Base-by-base conservation (phyloP, 2,888 invertebrate genomes). In the Cosmia pyralina region DNA sequence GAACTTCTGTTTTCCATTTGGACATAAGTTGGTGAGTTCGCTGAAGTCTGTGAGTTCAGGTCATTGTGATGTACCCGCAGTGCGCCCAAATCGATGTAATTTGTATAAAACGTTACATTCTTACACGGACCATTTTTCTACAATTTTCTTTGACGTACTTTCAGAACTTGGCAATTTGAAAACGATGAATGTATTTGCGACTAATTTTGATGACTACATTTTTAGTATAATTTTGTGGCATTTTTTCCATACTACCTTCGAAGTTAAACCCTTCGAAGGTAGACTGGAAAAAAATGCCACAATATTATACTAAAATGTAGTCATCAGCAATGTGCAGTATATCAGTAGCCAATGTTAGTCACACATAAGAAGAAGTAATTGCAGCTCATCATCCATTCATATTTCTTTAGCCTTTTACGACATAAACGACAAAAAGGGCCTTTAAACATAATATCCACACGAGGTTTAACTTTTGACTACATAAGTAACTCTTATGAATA, bases 51-150 rank as follows among this genome's bases (percentile, higher is more conserved):
- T 77, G 60, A 75, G 82, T 83, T 81, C 81, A 72, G 79, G 86
- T 85, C 85, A 86, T 85, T 85, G 86, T 86, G 86, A 86, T 84
- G 84, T 86, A 72, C 79, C 85, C 84, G 86, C 85, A 86, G 77
- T 86, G 85, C 86, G 83, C 83, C 85, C 75, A 86, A 86, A 86
- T 86, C 86, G 86, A 85, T 85, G 86, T 86, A 80, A 84, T 86
- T 86, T 83, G 77, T 86, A 79, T 80, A 80, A 85, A 86, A 83
- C 72, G 68, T 76, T 74, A 77, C 63, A 75, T 82, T 82, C 75
- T 80, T 73, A 79, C 70, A 72, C 53, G 66, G 58, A 83, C 52
- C 38, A 64, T 75, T 81, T 81, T 83, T 66, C 53, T 41, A 75
- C 38, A 76, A 71, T 78, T 69, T 72, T 71, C 34, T 82, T 67